Base-by-base conservation (phyloP, 1,140 invertebrate species). In the Bombus polaris region DNA sequence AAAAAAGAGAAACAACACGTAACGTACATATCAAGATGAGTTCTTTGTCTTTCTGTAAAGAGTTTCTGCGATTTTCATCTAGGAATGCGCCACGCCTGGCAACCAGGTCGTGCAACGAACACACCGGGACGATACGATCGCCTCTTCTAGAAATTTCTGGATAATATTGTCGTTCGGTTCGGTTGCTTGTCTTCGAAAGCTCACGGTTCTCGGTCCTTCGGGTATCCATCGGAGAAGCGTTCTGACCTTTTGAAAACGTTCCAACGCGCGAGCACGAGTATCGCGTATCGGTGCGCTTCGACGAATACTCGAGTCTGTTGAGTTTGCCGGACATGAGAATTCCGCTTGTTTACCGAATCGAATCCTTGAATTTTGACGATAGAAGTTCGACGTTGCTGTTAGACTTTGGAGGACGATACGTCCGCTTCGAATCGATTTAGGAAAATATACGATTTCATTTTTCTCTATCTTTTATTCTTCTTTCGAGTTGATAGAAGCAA, bases 11-110 rank as follows among this genome's bases (percentile, higher is more conserved):
- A 72, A 72, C 25, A 76, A 83, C 80, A 85, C 79, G 83, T 59
- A 35, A 79, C 35, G 39, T 57, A 78, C 59, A 71, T 37, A 62
- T 87, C 80, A 87, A 81, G 35, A 87, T 28, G 35, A 32, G 32
- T 37, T 32, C 12, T 47, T 47, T 47, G 5, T 3, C 53, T 28
- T 59, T 25, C 18, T 32, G 44, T 12, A 35, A 71, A 13, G 25
- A 9, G 22, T 39, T 42, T 25, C 37, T 35, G 57, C 59, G 32
- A 47, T 66, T n/a, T 39, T 42, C 9, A 12, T n/a, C n/a, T 3
- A 9, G 15, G 8, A 53, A 53, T 8, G 47, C 47, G 47, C 47
- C 47, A 47, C 47, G 47, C 47, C 47, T 22, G 47, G 47, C 18
- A 42, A 77, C 28, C 25, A 32, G 35, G 68, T 25, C 59, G 37